phyloP scores from a whole-genome alignment of 2,113 vertebrate genomes.

The Sphaerodactylus townsendi region DNA sequence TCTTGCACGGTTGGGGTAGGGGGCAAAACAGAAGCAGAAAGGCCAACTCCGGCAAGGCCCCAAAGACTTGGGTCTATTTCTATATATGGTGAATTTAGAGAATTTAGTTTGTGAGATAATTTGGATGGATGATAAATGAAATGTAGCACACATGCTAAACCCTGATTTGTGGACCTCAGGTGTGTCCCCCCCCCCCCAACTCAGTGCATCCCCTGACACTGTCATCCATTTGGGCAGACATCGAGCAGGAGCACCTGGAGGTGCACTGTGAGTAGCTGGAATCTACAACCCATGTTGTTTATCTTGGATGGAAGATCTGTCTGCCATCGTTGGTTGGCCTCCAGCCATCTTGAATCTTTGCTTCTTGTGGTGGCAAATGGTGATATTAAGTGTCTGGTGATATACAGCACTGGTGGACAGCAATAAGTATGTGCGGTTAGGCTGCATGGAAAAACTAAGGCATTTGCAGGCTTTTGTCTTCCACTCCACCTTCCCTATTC shows the following conservation, averaged over 20 bases:
- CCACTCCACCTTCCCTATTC: neutral
- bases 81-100: neutral
- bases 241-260: no score
- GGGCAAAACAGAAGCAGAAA: neutral
- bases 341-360: no score
- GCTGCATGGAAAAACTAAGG: accelerated
- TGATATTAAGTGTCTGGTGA: neutral
- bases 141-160: neutral
- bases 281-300: no score
- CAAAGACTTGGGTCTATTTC: neutral
- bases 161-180: no score
- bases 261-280: no score
- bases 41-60: neutral
- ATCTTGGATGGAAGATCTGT: no score
- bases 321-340: no score
- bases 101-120: neutral
- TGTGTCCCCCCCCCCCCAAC: no score
- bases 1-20: neutral
- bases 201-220: no score
- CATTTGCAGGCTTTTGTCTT: neutral
- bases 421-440: neutral
- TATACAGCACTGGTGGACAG: neutral
- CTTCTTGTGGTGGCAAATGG: constrained; percentile 12
- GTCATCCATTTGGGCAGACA: no score
- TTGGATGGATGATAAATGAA: neutral